Base-by-base conservation (phyloP, 2,113 vertebrate genomes). In the Sterna hirundo region DNA sequence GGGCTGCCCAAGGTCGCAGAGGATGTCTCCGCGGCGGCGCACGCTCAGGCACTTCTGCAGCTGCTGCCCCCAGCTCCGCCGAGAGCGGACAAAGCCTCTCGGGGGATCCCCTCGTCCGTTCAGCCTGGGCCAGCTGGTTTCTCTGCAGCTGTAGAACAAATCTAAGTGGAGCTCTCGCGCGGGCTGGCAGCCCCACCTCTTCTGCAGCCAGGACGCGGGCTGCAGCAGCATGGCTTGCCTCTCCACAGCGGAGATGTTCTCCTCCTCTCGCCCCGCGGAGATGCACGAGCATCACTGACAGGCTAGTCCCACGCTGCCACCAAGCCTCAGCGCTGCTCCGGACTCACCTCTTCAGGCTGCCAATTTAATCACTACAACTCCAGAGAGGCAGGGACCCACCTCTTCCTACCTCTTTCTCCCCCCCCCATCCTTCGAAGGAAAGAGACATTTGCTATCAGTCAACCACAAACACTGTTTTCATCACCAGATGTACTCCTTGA, bases 121-220 rank as follows among this genome's bases (percentile, higher is more conserved):
- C 78, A 85, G 68, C 44, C 81, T n/a, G 27, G 81, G 61, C 36
- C 85, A 91, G 89, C 64, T 96, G 91, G 54, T 55, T 93, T 66
- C 80, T 81, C 83, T 71, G 68, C 83, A 86, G 93, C 87, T 95
- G 68, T 26, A 80, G 54, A 72, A 46, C 52, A 76, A 91, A 88
- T 1, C 10, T 25, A 83, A 92, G 69, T 17, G 4, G 6, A 80
- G 51, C 46, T 60, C 55, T 74, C 44, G 12, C 5, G 0, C 4
- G 11, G 57, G 79, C 71, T 46, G 68, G 68, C 54, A 93, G 86
- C 72, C 26, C 30, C 70, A 71, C 25, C 32, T 76, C 52, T 68
- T 64, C 86, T 60, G 54, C 91, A 83, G 76, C 78, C 57, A 71
- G 74, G 64, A 58, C 14, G 6, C 21, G 18, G 38, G 51, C 36